phyloP scores from a whole-genome alignment of 2,113 vertebrate species.

The Oxygymnocypris stewartii region DNA sequence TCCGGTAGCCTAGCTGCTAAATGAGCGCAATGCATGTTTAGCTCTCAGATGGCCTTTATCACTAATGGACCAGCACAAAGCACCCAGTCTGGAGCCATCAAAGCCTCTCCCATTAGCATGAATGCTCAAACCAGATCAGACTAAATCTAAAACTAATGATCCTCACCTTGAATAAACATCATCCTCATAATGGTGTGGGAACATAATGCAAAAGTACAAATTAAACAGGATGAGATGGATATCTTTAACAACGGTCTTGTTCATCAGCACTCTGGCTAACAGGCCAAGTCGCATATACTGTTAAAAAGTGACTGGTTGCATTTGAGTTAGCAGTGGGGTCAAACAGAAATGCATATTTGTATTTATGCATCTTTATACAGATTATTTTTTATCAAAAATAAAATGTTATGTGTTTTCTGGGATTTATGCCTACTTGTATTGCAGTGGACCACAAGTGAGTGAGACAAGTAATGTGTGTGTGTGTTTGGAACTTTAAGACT shows the following conservation, averaged over 20 bases:
- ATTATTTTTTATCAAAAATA: not conserved
- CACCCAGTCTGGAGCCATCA: slow-evolving; percentile 51
- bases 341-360: not conserved
- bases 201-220: slow-evolving; percentile 26
- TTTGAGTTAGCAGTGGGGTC: not conserved
- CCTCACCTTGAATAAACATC: slow-evolving; percentile 43
- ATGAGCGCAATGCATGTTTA: not conserved
- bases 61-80: slow-evolving; percentile 49
- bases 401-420: not conserved
- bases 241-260: slow-evolving; percentile 19
- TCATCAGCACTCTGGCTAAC: not conserved
- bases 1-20: slow-evolving; percentile 18
- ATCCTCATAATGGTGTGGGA: slow-evolving; percentile 32
- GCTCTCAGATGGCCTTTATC: slow-evolving; percentile 46
- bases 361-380: not conserved
- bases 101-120: slow-evolving; percentile 35
- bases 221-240: slow-evolving; percentile 33
- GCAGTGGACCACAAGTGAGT: not conserved
- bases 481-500: not conserved
- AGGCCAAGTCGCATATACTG: not conserved
- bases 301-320: not conserved
- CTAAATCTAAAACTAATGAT: slow-evolving; percentile 50
- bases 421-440: not conserved
- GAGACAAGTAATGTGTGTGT: not conserved
- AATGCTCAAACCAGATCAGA: slow-evolving; percentile 49